Percentiles rank a stretch among this genome's conserved stretches.
These are phyloP conservation scores for Atta texana DNA, from an alignment of 1,140 invertebrate species.

Conservation along the genomic window DNA sequence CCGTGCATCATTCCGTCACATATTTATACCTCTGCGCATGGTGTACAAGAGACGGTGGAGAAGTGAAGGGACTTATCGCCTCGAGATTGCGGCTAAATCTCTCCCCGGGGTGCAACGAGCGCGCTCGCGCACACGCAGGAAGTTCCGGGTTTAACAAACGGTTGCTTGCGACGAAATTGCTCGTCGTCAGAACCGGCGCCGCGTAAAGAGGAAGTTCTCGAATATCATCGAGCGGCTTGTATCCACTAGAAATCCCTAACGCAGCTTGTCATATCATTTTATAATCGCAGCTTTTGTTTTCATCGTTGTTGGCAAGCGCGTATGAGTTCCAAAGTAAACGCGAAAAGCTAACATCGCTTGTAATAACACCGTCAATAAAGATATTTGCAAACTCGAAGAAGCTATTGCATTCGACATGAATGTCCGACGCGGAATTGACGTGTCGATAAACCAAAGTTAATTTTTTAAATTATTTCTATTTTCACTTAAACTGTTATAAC, in stretches of 20 bases:
- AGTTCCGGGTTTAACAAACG: constrained; percentile 60
- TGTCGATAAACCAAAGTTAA: not conserved
- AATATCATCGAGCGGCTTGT: constrained; percentile 47
- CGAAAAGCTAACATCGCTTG: not conserved
- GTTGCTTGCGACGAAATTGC: constrained; percentile 58
- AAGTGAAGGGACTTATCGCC: constrained; percentile 45
- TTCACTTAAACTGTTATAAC: not conserved
- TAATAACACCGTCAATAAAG: not conserved
- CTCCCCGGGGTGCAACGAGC: constrained; percentile 21
- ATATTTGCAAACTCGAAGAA: not conserved
- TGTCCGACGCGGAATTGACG: not conserved
- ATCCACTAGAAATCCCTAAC: constrained; percentile 15
- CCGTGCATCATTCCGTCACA: constrained; percentile 59
- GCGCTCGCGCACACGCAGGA: not conserved
- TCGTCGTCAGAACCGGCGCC: constrained; percentile 48
- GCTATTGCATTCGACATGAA: not conserved
- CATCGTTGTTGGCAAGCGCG: not conserved
- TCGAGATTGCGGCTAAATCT: constrained; percentile 66
- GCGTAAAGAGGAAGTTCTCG: constrained; percentile 37
- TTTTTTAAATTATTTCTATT: not conserved
- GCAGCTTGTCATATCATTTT: constrained; percentile 59
- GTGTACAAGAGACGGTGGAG: not conserved
- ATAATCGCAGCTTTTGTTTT: constrained; percentile 71
- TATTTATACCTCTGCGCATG: constrained; percentile 47
- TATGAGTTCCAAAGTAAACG: not conserved